These are phyloP conservation scores for Naso thynnoides DNA, from an alignment of 2,797 vertebrate genomes.

Conservation along the genomic window DNA sequence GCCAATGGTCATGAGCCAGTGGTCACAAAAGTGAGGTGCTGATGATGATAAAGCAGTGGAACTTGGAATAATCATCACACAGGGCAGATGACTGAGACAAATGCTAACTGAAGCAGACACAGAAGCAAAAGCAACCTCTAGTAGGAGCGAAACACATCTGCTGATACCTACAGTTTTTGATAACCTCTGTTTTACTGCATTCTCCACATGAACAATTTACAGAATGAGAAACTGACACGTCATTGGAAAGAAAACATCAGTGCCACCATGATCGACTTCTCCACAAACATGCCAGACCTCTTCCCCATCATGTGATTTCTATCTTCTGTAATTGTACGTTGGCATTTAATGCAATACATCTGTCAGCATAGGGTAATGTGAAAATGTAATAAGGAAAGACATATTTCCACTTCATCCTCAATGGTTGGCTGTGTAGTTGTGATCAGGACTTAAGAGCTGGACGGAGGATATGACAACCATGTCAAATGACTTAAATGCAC, in stretches of 20 bases:
- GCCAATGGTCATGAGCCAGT: too few species aligned
- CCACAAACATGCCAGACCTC: conserved; percentile 36
- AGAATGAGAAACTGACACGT: conserved; percentile 8
- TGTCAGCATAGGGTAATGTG: conserved; percentile 35
- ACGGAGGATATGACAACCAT: conserved; percentile 23
- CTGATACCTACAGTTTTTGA: conserved; percentile 17
- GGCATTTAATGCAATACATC: conserved; percentile 23
- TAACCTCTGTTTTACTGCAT: conserved; percentile 13
- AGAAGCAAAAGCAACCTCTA: conserved; percentile 16
- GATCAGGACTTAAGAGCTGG: neutral
- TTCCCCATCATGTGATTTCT: conserved; percentile 20
- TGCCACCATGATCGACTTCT: conserved; percentile 15
- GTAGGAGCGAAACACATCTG: conserved; percentile 25
- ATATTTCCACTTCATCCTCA: conserved; percentile 37
- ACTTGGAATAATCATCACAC: conserved; percentile 8
- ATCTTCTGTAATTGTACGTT: conserved; percentile 28
- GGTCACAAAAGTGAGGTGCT: too few species aligned
- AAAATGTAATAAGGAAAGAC: conserved; percentile 44
- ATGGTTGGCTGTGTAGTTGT: conserved; percentile 50
- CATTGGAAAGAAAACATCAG: conserved; percentile 18
- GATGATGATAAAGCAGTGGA: too few species aligned
- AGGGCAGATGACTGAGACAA: conserved; percentile 5
- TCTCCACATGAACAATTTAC: conserved; percentile 18
- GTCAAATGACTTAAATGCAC: neutral
- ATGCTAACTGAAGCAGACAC: neutral